Percentiles rank a stretch among this genome's conserved stretches.
Evolutionary conservation across 2,888 invertebrate genomes (phyloP).

Genomic region (Thelaira solivaga): DNA sequence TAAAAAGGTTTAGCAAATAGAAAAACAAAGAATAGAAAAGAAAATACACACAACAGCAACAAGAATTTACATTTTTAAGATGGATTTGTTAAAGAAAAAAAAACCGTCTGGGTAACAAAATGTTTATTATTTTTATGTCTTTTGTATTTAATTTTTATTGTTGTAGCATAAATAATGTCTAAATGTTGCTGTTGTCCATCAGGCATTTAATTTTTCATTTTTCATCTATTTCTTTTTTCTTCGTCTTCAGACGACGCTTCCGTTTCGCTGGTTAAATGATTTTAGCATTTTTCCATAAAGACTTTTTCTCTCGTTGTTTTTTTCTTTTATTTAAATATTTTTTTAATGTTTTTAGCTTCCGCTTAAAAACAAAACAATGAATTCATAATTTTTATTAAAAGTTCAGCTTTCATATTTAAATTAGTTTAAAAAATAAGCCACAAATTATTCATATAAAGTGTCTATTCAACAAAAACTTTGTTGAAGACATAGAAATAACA

Average conservation of each 20-base stretch:
- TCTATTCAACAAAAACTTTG: too few relatives aligned
- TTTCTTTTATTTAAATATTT: too few relatives aligned
- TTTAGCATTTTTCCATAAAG: constrained; percentile 26
- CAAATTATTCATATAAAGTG: too few relatives aligned
- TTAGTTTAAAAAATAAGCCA: too few relatives aligned
- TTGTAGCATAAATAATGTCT: constrained; percentile 32
- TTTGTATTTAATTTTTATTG: too few relatives aligned
- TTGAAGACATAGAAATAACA: too few relatives aligned
- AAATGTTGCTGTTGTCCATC: background rate
- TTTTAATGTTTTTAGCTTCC: too few relatives aligned
- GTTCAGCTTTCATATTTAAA: too few relatives aligned
- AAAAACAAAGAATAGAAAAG: background rate
- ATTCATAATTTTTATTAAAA: too few relatives aligned
- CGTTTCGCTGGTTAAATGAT: background rate
- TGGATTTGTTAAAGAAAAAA: constrained; percentile 45
- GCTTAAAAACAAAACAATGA: too few relatives aligned
- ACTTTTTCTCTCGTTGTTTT: background rate
- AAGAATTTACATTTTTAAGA: constrained; percentile 33
- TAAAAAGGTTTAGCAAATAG: constrained; percentile 21
- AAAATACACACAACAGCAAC: background rate
- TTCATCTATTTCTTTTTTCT: background rate
- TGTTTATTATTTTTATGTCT: background rate
- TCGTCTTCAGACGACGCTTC: too few relatives aligned
- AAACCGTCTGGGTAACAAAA: background rate
- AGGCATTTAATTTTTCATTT: background rate